Evolutionary conservation across 1,140 invertebrate species (phyloP), one percentile per base, ranked within the genome.

Genomic region (Apis laboriosa): DNA sequence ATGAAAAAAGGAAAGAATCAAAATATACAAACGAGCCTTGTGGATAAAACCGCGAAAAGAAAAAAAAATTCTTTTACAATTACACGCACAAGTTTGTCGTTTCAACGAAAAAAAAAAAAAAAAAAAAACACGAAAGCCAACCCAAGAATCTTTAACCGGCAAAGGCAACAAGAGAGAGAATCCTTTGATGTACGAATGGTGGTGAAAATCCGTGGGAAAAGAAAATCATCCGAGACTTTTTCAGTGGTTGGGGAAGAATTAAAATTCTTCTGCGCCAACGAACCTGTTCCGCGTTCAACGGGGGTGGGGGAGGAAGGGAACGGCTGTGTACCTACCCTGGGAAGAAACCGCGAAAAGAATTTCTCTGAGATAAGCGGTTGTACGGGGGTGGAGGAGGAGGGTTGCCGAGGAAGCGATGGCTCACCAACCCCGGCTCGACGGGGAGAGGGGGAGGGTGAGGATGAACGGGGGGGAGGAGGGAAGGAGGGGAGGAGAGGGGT

Each of bases 331-430:
- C 34, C 34, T 7, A 43, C 34, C 87, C 77, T 75, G 77, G 75
- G 82, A 78, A 88, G 82, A 89, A 89, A 89, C 87, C 87, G 87
- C 79, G 87, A 80, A 89, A 90, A 90, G 86, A 89, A 90, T 88
- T 90, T 90, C 84, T 77, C 78, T 61, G 87, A 90, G 89, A 90
- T 90, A 90, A 90, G 89, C 88, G 88, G 77, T 85, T 77, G 66
- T 51, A 24, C 43, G 70, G 72, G 34, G 34, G 5, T 7, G 34
- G 34, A 7, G 34, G 34, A 7, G 34, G 85, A 56, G 51, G 76
- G 63, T 77, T 68, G 64, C 58, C 60, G 73, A 77, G 67, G 56
- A 86, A 81, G 84, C 72, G 66, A 68, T 34, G 73, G 83, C 56
- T 83, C 60, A 60, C 34, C 4, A 43, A 43, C 34, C 34, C 34